Conservation (phyloP, 2,113 vertebrate species). For the Semicossyphus pulcher region DNA sequence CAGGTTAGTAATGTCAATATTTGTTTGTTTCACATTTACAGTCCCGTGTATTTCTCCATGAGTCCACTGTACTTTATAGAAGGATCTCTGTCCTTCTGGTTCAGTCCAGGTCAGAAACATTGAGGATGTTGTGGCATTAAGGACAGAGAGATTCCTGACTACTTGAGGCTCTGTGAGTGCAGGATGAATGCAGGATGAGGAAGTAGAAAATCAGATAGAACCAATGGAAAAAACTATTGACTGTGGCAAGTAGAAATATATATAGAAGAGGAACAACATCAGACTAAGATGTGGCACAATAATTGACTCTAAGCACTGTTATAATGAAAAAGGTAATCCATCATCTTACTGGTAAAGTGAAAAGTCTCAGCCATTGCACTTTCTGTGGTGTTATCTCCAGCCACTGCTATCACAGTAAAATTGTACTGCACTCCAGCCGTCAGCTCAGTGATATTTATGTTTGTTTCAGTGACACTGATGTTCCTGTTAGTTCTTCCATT, state of each 20-base stretch:
- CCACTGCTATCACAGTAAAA: constrained; percentile 13
- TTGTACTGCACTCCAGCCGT: constrained; percentile 37
- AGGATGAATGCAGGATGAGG: not conserved
- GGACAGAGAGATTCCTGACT: not conserved
- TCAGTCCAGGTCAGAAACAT: constrained; percentile 36
- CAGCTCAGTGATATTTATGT: constrained; percentile 21
- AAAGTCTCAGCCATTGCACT: too few relatives aligned
- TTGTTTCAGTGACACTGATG: not conserved
- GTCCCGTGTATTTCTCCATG: rapidly evolving
- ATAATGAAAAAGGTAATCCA: too few relatives aligned
- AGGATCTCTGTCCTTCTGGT: constrained; percentile 28
- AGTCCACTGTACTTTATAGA: constrained; percentile 44
- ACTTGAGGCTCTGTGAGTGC: constrained; percentile 30
- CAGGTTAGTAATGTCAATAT: constrained; percentile 25
- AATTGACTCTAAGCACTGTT: too few relatives aligned
- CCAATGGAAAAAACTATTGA: too few relatives aligned
- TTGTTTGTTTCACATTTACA: rapidly evolving
- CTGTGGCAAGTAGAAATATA: too few relatives aligned
- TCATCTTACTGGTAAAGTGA: too few relatives aligned
- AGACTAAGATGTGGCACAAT: too few relatives aligned
- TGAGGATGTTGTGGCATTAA: constrained; percentile 21
- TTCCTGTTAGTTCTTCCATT: not conserved
- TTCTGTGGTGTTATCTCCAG: constrained; percentile 1
- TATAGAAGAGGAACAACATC: too few relatives aligned
- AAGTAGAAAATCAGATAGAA: too few relatives aligned